phyloP scores from a whole-genome alignment of 2,888 invertebrate genomes.

The Julus scandinavius region DNA sequence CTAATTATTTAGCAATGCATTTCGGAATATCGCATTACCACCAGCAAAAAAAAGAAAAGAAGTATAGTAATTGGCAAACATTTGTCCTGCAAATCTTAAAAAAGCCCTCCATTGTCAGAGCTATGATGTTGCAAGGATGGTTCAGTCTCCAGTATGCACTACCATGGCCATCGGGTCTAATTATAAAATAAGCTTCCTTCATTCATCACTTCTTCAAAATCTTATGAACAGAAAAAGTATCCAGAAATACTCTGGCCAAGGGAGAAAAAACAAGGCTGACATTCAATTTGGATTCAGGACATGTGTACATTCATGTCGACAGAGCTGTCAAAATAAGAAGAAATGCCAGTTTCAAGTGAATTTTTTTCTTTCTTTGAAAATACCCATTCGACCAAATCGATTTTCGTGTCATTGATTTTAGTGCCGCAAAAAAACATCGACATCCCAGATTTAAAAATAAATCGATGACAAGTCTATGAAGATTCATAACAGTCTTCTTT shows the following conservation, averaged over 20 bases:
- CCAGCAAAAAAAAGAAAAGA: background rate
- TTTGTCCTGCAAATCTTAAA: background rate
- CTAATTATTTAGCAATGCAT: background rate
- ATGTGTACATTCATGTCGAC: slow-evolving; percentile 27
- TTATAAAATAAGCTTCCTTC: slow-evolving; percentile 9
- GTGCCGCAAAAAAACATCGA: background rate
- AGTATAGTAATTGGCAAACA: background rate
- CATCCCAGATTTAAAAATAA: slow-evolving; percentile 13
- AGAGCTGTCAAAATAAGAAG: slow-evolving; percentile 8
- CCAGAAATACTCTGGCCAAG: background rate
- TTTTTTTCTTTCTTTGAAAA: background rate
- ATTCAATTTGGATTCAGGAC: slow-evolving; percentile 24
- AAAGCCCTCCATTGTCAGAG: background rate
- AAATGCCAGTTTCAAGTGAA: slow-evolving; percentile 14
- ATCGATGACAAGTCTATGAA: slow-evolving; percentile 4
- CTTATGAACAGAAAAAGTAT: background rate
- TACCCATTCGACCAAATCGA: slow-evolving; percentile 15
- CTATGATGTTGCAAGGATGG: background rate
- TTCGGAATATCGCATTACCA: background rate
- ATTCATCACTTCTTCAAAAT: background rate
- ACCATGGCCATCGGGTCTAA: background rate
- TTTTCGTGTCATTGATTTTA: slow-evolving; percentile 3
- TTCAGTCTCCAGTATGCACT: background rate
- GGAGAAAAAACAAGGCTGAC: background rate
- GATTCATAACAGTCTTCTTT: background rate